Conservation (phyloP, 2,888 invertebrate species). For the Eristalinus aeneus region DNA sequence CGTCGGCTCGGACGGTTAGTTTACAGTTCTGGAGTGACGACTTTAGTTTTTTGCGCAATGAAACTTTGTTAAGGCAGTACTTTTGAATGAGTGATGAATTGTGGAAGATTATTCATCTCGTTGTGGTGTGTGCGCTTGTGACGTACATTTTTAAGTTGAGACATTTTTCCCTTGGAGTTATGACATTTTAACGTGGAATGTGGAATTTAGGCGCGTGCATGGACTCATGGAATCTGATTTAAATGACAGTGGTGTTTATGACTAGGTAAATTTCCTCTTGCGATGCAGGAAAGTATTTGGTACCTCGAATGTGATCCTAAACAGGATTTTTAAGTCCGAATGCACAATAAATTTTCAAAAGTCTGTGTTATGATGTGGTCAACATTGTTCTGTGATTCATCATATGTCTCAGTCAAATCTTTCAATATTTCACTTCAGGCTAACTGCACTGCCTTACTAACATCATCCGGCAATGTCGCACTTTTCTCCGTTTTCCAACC, state of each 20-base stretch:
- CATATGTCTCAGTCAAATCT: too few relatives aligned
- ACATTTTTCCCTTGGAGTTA: not conserved
- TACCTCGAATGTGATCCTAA: not conserved
- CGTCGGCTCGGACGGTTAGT: not conserved
- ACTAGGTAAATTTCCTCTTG: conserved; percentile 26
- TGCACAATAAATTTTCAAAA: too few relatives aligned
- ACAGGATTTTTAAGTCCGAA: too few relatives aligned
- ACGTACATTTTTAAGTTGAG: conserved; percentile 19
- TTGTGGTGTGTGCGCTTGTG: conserved; percentile 5
- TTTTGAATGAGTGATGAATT: conserved; percentile 4
- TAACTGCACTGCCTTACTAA: too few relatives aligned
- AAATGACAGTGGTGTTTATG: conserved; percentile 28
- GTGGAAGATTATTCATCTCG: conserved; percentile 7
- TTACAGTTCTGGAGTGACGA: conserved; percentile 29
- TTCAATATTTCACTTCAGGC: too few relatives aligned
- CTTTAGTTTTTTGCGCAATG: conserved; percentile 45
- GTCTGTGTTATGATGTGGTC: too few relatives aligned
- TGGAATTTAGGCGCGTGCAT: conserved; percentile 7
- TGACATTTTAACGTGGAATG: not conserved
- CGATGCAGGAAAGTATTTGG: conserved; percentile 3
- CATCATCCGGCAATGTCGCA: too few relatives aligned
- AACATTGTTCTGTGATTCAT: too few relatives aligned
- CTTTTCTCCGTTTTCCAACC: too few relatives aligned
- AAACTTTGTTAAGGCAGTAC: conserved; percentile 28
- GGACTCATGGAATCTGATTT: conserved; percentile 33